Evolutionary conservation across 2,113 vertebrate species (phyloP), one percentile per base, ranked within the genome.

Genomic region (Dicaeum eximium): DNA sequence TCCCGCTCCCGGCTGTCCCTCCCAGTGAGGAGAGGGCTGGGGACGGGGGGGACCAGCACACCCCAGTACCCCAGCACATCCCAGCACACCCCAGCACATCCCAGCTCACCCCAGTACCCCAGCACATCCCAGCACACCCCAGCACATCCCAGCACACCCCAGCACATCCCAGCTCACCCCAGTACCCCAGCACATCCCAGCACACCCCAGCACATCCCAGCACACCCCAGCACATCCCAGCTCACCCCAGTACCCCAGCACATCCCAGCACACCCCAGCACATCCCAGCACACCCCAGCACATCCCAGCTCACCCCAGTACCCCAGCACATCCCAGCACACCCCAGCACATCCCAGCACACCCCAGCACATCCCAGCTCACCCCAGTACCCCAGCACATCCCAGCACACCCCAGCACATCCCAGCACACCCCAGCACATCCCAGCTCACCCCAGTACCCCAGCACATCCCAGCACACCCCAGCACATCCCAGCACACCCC

Each of bases 21-120:
- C 23, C 18, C 56, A 22, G 44, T 4, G 31, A 8, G 10, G 2
- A n/a, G 40, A 0, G 1, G 3, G 38, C 8, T 37, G 56, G 54
- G 56, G 28, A 58, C 25, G 53, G 16, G 9, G 35, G 8, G 17
- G n/a, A n/a, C n/a, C n/a, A n/a, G n/a, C n/a, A n/a, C n/a, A n/a
- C n/a, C n/a, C n/a, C n/a, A n/a, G n/a, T n/a, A n/a, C n/a, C n/a
- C 1, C 12, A 11, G 42, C 66, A 4, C 0, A 0, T 22, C 42
- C 35, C 44, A 16, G 1, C 94, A n/a, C n/a, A n/a, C n/a, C n/a
- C 1, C 12, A 11, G 42, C 66, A 4, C 0, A 0, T 22, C 42
- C 35, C 44, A 16, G 1, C 94, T n/a, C n/a, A n/a, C n/a, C n/a
- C n/a, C n/a, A n/a, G n/a, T n/a, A n/a, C n/a, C n/a, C 1, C 12